phyloP scores from a whole-genome alignment of 1,140 invertebrate genomes.

The Drosophila setifemur region DNA sequence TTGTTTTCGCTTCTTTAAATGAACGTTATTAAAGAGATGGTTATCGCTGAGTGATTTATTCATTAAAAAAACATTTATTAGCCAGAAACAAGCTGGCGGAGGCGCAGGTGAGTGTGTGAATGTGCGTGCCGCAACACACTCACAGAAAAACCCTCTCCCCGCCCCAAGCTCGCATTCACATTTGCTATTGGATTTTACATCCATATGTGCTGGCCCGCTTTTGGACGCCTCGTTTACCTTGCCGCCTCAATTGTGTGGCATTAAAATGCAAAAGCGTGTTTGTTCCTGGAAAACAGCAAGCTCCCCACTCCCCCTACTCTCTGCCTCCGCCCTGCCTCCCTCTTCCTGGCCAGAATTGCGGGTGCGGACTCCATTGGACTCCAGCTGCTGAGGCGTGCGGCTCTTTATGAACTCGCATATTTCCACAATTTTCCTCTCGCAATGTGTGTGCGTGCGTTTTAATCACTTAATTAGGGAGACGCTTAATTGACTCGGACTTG shows the following conservation, averaged over 20 bases:
- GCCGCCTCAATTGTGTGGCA: conserved; percentile 66
- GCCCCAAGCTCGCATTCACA: conserved; percentile 9
- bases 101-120: background rate
- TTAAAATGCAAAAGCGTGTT: conserved; percentile 81
- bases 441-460: conserved; percentile 59
- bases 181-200: conserved; percentile 28
- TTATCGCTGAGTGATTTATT: conserved; percentile 82
- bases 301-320: background rate
- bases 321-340: background rate
- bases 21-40: conserved; percentile 78
- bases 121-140: conserved; percentile 49
- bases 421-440: conserved; percentile 39
- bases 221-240: conserved; percentile 30
- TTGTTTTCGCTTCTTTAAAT: conserved; percentile 79
- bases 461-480: conserved; percentile 77
- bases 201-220: conserved; percentile 41
- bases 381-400: conserved; percentile 43
- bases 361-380: conserved; percentile 34
- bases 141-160: too few relatives aligned
- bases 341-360: conserved; percentile 19
- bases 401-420: conserved; percentile 67
- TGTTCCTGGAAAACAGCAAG: conserved; percentile 75
- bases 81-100: conserved; percentile 56
- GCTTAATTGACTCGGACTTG: conserved; percentile 68
- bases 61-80: conserved; percentile 82